Conservation (phyloP, 2,113 vertebrate species). For the Heterochromis multidens region DNA sequence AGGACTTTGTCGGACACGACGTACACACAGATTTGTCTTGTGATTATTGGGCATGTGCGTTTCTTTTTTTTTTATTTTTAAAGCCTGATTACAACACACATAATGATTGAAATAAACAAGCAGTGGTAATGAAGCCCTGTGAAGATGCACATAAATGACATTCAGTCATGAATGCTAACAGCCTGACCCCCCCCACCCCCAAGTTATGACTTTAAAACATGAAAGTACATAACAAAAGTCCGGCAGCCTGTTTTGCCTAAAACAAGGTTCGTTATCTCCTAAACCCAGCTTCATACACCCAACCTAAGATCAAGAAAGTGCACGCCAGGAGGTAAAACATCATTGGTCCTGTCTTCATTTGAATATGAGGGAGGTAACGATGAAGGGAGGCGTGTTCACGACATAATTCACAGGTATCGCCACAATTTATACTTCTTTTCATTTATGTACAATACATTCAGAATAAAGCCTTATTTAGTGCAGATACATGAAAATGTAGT, state of each 20-base stretch:
- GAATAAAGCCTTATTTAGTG: constrained; percentile 74
- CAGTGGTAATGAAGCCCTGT: not conserved
- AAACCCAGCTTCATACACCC: not conserved
- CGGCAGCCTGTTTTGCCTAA: not conserved
- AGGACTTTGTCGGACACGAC: constrained; percentile 22
- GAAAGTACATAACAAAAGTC: constrained; percentile 22
- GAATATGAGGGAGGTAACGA: constrained; percentile 33
- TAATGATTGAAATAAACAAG: constrained; percentile 45
- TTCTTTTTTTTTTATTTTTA: not conserved
- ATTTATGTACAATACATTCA: constrained; percentile 74
- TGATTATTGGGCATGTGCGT: constrained; percentile 50
- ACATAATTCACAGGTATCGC: constrained; percentile 47
- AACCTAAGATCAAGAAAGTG: constrained; percentile 31
- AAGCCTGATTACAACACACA: constrained; percentile 55
- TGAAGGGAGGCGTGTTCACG: constrained; percentile 15
- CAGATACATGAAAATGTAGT: constrained; percentile 61
- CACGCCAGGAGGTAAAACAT: constrained; percentile 44
- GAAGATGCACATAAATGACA: constrained; percentile 13
- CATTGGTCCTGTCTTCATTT: constrained; percentile 3
- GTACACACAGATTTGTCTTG: constrained; percentile 19
- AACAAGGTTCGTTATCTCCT: not conserved
- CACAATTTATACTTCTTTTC: constrained; percentile 41
- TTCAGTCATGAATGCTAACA: constrained; percentile 18
- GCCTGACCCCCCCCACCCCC: not conserved
- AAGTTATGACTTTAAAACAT: constrained; percentile 21